These are phyloP conservation scores for Loriculus beryllinus DNA, from an alignment of 2,797 vertebrate genomes.

Conservation along the genomic window DNA sequence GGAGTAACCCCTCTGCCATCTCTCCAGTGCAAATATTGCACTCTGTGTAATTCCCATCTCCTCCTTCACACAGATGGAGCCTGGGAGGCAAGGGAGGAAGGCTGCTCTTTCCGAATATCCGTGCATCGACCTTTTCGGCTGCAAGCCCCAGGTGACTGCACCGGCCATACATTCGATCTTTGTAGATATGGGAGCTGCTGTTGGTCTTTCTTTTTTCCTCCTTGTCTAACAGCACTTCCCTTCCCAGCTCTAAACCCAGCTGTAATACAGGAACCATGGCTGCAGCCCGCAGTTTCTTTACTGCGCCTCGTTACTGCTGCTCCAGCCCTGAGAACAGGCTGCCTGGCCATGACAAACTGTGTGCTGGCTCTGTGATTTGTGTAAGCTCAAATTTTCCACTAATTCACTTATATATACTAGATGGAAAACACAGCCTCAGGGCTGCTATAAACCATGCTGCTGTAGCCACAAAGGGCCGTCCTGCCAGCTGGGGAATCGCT, in stretches of 20 bases:
- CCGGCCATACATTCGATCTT: background rate
- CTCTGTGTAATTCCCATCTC: background rate
- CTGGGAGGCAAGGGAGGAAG: background rate
- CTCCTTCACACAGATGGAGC: background rate
- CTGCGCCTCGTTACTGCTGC: background rate
- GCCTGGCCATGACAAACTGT: background rate
- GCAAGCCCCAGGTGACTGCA: background rate
- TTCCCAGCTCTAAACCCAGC: background rate
- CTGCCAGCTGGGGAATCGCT: constrained; percentile 15
- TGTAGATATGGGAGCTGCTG: background rate
- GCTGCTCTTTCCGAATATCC: background rate
- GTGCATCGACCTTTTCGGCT: background rate
- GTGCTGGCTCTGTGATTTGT: constrained; percentile 10
- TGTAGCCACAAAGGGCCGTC: background rate
- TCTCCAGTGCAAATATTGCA: background rate
- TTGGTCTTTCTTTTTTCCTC: background rate
- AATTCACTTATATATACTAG: constrained; percentile 44
- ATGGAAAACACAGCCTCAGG: constrained; percentile 49
- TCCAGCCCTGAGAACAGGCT: background rate
- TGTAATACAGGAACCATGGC: background rate
- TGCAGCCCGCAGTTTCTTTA: background rate
- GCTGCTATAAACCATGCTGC: constrained; percentile 49
- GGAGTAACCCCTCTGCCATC: background rate
- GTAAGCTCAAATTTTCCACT: constrained; percentile 55
- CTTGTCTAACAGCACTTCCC: background rate